Evolutionary conservation across 2,888 invertebrate species (phyloP).

Genomic region (Eristalinus aeneus): DNA sequence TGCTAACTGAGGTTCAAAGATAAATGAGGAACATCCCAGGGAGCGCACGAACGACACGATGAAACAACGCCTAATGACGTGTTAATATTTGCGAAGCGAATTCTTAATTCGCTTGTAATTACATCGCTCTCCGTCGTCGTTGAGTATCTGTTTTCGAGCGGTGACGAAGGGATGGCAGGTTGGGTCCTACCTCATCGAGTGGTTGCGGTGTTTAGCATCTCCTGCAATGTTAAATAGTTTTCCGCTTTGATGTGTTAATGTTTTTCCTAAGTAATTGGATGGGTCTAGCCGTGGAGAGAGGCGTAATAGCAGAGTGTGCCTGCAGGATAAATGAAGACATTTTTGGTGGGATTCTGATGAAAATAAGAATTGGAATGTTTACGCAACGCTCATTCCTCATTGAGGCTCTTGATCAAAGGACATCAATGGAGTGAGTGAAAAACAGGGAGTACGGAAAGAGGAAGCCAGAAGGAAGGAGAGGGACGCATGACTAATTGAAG

Average conservation of each 20-base stretch:
- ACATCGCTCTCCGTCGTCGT: background rate
- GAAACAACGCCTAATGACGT: slow-evolving; percentile 24
- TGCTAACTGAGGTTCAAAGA: background rate
- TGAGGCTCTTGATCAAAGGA: background rate
- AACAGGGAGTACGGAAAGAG: background rate
- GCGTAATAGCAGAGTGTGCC: background rate
- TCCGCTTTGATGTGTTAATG: slow-evolving; percentile 28
- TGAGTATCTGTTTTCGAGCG: background rate
- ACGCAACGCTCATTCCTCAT: background rate
- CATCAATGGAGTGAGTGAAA: background rate
- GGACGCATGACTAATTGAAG: background rate
- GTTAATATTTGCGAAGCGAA: slow-evolving; percentile 48
- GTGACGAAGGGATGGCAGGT: background rate
- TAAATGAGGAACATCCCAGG: background rate
- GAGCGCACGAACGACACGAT: too few species aligned
- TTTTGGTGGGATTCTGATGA: background rate
- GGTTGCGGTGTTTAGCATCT: background rate
- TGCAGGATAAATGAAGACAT: slow-evolving; percentile 4
- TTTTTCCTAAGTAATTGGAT: slow-evolving; percentile 30
- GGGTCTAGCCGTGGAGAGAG: background rate
- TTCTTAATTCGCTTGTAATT: slow-evolving; percentile 39
- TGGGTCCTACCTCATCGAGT: background rate
- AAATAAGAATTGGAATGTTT: background rate
- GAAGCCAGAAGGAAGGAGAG: background rate
- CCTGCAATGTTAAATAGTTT: slow-evolving; percentile 18